Base-by-base conservation (phyloP, 2,888 invertebrate genomes). In the Syrista parreyssii region DNA sequence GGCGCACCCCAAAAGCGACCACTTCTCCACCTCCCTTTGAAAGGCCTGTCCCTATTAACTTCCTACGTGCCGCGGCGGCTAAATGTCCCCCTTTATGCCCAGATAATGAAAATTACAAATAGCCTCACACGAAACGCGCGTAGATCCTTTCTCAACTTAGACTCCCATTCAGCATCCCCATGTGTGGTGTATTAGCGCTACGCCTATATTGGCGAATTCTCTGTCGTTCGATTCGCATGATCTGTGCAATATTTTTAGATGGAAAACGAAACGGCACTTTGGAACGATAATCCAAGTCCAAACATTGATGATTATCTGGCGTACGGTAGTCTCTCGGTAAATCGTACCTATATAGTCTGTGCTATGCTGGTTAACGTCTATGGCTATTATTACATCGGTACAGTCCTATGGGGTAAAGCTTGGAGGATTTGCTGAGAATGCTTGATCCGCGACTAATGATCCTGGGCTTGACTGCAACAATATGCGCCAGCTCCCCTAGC, bases 21-120 rank as follows among this genome's bases (percentile, higher is more conserved):
- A 81, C 75, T 74, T 78, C 71, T 55, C 75, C 76, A 74, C 76
- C 71, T 76, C 75, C 78, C 79, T 75, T 73, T 31, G 76, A 76
- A 31, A 84, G 87, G 81, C 85, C 83, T 85, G 73, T 75, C 85
- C 86, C 90, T 90, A 90, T 90, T 90, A 90, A 89, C 88, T 88
- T 85, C 84, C 89, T 90, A 91, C 91, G 91, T 91, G 91, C 88
- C 83, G 81, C 82, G 86, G 86, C 88, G 88, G 83, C 86, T 89
- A 88, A 91, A 91, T 90, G 89, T 86, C 85, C 85, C 84, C 86
- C 88, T 91, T 90, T 89, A 86, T 86, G 86, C 85, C 82, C 85
- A 90, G 91, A 91, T 91, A 91, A 91, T 91, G 91, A 91, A 91
- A 91, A 91, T 91, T 91, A 91, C 91, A 91, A 91, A 91, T 91